Evolutionary conservation across 2,113 vertebrate genomes (phyloP).

Genomic region (Muntiacus muntjak): DNA sequence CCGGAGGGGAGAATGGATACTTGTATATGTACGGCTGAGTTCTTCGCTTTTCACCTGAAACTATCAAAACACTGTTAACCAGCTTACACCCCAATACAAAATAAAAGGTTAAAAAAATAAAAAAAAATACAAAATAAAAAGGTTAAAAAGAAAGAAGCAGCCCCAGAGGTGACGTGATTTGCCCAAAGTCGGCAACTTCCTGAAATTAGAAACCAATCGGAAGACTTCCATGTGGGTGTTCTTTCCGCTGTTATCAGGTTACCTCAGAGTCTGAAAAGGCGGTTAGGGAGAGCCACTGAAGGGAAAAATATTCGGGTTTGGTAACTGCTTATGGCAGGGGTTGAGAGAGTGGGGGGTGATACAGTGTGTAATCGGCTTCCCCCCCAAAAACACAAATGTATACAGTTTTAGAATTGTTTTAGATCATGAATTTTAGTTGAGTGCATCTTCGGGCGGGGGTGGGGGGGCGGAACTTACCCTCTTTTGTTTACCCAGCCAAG

Average conservation of each 20-base stretch:
- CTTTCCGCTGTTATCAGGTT: not conserved
- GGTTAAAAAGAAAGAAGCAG: not conserved
- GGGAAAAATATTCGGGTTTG: not conserved
- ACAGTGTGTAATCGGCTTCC: not conserved
- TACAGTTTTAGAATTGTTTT: not conserved
- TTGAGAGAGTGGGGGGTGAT: not conserved
- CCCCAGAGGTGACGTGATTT: not conserved
- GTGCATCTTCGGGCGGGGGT: not conserved
- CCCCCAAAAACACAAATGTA: not conserved
- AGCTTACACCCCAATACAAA: not conserved
- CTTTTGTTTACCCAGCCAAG: not conserved
- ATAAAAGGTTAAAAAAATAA: not conserved
- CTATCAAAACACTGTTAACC: not conserved
- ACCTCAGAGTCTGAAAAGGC: not conserved
- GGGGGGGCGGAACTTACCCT: not conserved
- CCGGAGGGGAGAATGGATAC: not conserved
- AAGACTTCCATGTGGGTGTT: not conserved
- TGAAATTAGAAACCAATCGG: conserved; percentile 33
- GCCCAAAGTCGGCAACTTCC: conserved; percentile 9
- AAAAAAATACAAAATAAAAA: not conserved
- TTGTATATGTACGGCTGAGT: not conserved
- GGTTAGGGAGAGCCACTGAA: not conserved
- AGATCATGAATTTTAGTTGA: not conserved
- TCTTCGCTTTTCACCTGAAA: not conserved
- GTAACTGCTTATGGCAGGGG: not conserved